Evolutionary conservation across 2,888 invertebrate genomes (phyloP).

Genomic region (Hypercompe scribonia): DNA sequence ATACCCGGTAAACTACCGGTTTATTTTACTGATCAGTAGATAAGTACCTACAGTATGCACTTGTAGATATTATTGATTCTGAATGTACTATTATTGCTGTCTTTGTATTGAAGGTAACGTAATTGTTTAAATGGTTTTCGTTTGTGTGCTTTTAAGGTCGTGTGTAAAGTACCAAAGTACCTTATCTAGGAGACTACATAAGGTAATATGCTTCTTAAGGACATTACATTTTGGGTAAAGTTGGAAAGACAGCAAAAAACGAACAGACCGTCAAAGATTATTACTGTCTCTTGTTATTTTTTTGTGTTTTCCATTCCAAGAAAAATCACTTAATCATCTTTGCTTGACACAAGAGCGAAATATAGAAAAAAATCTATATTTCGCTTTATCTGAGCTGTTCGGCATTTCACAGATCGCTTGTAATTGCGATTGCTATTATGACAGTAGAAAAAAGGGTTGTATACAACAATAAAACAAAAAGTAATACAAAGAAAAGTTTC

Average conservation of each 20-base stretch:
- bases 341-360: background rate
- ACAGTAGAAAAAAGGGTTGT: background rate
- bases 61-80: background rate
- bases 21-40: background rate
- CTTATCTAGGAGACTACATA: too few relatives aligned
- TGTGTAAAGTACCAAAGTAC: background rate
- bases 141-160: background rate
- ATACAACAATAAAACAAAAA: background rate
- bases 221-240: too few relatives aligned
- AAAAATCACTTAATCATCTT: background rate
- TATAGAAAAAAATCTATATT: background rate
- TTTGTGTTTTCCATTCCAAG: background rate
- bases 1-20: too few relatives aligned
- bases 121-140: too few relatives aligned
- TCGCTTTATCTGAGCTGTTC: background rate
- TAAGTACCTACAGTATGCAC: conserved; percentile 2
- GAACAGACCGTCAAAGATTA: background rate
- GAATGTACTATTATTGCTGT: background rate
- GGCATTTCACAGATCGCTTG: too few relatives aligned
- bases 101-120: background rate
- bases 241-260: too few relatives aligned
- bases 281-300: background rate
- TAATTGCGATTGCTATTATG: too few relatives aligned
- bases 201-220: background rate
- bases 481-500: background rate